Base-by-base conservation (phyloP, 2,888 invertebrate genomes). In the Odontomyia ornata region DNA sequence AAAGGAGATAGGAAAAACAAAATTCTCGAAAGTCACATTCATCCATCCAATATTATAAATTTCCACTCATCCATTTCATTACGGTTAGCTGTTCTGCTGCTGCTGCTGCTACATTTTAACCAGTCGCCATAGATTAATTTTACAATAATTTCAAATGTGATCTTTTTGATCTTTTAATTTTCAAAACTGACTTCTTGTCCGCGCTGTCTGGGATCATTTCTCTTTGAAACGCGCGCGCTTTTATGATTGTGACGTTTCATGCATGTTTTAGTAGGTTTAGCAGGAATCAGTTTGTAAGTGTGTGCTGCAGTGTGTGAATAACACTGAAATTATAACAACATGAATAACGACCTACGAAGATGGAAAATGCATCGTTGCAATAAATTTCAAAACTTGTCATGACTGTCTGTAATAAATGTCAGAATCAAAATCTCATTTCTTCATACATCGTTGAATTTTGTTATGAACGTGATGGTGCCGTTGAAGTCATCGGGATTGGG, bases 101-200 rank as follows among this genome's bases (percentile, higher is more conserved):
- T 65, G 18, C 15, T 52, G 52, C 15, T 52, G 52, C 18, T 52
- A n/a, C 15, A 60, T 60, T 11, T 23, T n/a, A n/a, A 15, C 13
- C 60, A 43, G 47, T 25, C 47, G 46, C 46, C 15, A 25, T 69
- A 69, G 25, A 69, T 69, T 69, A 47, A 69, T 69, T 69, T 47
- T 47, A 69, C 1, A 69, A 36, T 36, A 36, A 5, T 69, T 69
- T 69, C 69, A 46, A 65, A 30, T 1, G 23, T 57, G 73, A 73
- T 73, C 73, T 57, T 73, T 73, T 73, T 73, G 73, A 73, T 73
- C 57, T 73, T 73, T 73, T 60, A 43, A 57, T 73, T 73, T 57
- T 57, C 57, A 30, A 52, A 21, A 15, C n/a, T 65, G 65, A 65
- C 43, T 65, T 62, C 23, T 62, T 62, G 15, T 28, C 13, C 52